These are phyloP conservation scores for Eunapius fragilis DNA, from an alignment of 37 sponge, comb jelly and placozoan species.

Conservation along the genomic window DNA sequence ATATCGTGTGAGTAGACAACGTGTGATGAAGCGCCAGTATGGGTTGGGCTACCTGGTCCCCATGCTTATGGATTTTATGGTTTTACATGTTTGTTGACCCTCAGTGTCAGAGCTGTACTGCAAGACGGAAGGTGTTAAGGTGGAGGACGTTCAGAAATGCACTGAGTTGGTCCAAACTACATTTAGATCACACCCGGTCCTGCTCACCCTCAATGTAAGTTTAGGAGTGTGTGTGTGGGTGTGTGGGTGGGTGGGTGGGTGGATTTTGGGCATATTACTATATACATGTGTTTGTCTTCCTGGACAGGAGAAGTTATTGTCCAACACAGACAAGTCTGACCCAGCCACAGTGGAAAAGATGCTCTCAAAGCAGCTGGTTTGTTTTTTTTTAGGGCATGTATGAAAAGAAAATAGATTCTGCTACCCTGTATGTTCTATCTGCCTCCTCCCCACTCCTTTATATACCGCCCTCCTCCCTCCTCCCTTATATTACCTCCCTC, in stretches of 20 bases:
- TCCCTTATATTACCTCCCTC: no score
- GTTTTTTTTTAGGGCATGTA: not conserved
- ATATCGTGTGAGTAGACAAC: constrained; percentile 49
- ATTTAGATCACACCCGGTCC: constrained; percentile 15
- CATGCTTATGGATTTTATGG: not conserved
- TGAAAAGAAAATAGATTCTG: not conserved
- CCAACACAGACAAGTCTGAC: not conserved
- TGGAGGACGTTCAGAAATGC: not conserved
- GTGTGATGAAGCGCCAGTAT: no score
- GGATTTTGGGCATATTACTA: no score
- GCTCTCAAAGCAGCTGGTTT: constrained; percentile 15
- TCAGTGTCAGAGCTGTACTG: constrained; percentile 59
- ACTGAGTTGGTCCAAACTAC: not conserved
- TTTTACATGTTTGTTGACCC: not conserved
- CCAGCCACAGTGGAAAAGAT: constrained; percentile 16
- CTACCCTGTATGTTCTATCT: not conserved
- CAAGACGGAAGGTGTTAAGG: constrained; percentile 12
- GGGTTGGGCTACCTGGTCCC: not conserved
- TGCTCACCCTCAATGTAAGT: constrained; percentile 24
- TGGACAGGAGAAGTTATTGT: constrained; percentile 1
- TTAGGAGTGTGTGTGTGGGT: not conserved
- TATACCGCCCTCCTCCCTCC: no score
- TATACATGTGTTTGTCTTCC: not conserved
- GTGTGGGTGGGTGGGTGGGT: not conserved
- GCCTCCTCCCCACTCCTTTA: no score